phyloP scores from a whole-genome alignment of 2,113 vertebrate genomes.

The Hoplias malabaricus region DNA sequence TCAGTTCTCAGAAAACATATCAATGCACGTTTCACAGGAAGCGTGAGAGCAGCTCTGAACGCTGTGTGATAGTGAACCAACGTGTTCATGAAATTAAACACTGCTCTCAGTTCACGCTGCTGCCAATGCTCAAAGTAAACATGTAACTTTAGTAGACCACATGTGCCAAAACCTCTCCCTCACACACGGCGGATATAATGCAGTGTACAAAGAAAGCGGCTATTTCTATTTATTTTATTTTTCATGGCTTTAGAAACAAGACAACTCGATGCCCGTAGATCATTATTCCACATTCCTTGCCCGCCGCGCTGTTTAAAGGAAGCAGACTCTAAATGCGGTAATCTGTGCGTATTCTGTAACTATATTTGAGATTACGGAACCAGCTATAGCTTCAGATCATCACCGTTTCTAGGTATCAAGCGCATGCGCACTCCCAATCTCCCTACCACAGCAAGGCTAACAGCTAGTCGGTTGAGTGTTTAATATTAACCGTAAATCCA shows the following conservation, averaged over 20 bases:
- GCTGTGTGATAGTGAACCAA: background rate
- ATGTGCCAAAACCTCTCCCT: background rate
- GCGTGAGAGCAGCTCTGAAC: background rate
- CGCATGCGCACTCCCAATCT: constrained; percentile 37
- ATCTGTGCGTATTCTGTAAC: background rate
- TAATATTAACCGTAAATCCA: background rate
- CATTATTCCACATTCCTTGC: background rate
- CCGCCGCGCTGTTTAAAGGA: background rate
- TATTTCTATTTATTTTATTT: background rate
- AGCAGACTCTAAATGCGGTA: too few species aligned
- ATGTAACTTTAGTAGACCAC: background rate
- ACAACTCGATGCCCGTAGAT: background rate
- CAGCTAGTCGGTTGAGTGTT: background rate
- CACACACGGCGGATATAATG: background rate
- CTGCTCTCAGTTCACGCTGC: background rate
- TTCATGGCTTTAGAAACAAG: background rate
- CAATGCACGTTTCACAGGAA: constrained; percentile 31
- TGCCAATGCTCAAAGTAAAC: background rate
- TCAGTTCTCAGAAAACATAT: constrained; percentile 49
- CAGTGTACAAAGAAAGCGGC: background rate
- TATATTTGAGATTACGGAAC: background rate
- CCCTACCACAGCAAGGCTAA: background rate
- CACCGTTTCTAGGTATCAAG: constrained; percentile 7
- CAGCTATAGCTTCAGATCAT: background rate
- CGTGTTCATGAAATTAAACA: background rate